Percentiles rank a stretch among this genome's conserved stretches.
phyloP scores from a whole-genome alignment of 2,113 vertebrate genomes.

The Epinephelus moara region DNA sequence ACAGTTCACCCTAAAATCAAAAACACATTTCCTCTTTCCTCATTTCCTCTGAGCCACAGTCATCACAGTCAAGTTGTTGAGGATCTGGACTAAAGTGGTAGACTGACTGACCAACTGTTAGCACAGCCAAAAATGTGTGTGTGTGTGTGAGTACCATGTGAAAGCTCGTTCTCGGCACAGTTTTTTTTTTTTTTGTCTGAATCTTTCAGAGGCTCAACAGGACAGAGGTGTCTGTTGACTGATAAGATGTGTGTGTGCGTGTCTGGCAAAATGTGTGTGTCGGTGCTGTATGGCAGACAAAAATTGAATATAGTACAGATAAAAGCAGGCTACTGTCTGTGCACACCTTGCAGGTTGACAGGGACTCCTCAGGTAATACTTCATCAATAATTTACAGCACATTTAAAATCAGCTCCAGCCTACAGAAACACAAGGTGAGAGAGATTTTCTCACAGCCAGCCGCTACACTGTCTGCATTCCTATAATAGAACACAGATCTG shows the following conservation, averaged over 20 bases:
- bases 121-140: neutral
- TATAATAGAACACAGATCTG: neutral
- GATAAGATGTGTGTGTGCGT: neutral
- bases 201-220: constrained; percentile 4
- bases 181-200: neutral
- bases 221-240: neutral
- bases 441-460: constrained; percentile 2
- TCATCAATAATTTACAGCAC: constrained; percentile 50
- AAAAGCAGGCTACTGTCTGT: neutral
- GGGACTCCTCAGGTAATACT: constrained; percentile 19
- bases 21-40: too few species aligned
- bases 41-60: too few species aligned
- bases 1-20: too few species aligned
- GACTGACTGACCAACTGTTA: too few species aligned
- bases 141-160: neutral
- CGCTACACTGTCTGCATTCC: constrained; percentile 28
- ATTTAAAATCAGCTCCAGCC: constrained; percentile 41
- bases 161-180: neutral
- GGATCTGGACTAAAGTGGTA: too few species aligned
- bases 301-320: neutral
- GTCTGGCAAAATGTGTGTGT: constrained; percentile 5
- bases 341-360: constrained; percentile 24
- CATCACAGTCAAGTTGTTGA: too few species aligned
- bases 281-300: neutral
- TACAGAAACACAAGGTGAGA: constrained; percentile 23